phyloP scores from a whole-genome alignment of 2,888 invertebrate genomes.

The Caenorhabditis japonica region DNA sequence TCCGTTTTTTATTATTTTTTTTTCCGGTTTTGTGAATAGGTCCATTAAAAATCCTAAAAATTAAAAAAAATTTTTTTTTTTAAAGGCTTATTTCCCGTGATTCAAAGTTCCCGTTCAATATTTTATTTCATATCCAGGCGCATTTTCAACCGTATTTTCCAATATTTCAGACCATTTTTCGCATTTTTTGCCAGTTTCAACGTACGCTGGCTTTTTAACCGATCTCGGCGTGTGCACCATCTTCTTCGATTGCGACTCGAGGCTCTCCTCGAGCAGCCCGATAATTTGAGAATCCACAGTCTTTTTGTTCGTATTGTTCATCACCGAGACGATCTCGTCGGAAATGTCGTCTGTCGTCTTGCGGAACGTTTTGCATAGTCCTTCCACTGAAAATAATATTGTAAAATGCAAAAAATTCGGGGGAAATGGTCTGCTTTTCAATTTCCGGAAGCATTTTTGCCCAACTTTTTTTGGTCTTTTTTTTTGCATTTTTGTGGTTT shows the following conservation, averaged over 20 bases:
- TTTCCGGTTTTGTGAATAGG: no score
- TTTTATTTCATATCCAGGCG: no score
- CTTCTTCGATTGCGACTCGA: constrained; percentile 18
- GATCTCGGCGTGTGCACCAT: constrained; percentile 29
- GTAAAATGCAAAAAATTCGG: no score
- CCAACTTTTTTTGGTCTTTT: background rate
- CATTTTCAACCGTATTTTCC: no score
- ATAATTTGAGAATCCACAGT: constrained; percentile 24
- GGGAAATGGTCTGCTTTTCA: no score
- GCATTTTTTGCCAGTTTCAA: no score
- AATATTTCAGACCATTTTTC: no score
- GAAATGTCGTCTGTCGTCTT: constrained; percentile 36
- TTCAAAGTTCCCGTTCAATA: no score
- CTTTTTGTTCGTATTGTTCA: constrained; percentile 21
- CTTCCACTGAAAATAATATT: constrained; percentile 35
- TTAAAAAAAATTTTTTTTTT: background rate
- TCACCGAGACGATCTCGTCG: constrained; percentile 39
- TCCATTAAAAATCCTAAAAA: no score
- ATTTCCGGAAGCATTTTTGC: no score
- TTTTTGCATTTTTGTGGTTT: no score
- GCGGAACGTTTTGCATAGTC: constrained; percentile 25
- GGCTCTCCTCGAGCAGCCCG: constrained; percentile 21
- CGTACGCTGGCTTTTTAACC: constrained; percentile 35
- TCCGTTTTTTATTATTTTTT: no score
- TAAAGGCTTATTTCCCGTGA: background rate